Conservation (phyloP, 2,797 vertebrate species). For the Ispidina lecontei region DNA sequence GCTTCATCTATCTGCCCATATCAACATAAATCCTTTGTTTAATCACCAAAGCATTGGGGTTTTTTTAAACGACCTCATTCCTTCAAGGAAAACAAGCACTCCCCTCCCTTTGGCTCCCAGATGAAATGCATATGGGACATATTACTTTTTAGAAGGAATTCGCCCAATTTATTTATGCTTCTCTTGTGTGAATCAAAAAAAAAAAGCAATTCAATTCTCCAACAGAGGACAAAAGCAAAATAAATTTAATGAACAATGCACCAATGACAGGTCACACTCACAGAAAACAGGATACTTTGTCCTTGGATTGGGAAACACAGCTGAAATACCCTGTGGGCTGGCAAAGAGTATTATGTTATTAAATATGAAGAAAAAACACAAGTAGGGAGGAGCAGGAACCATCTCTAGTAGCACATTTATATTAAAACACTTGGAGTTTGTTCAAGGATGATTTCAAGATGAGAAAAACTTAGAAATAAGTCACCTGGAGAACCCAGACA, state of each 20-base stretch:
- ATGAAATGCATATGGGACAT: neutral
- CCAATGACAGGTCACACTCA: conserved; percentile 41
- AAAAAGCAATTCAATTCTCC: neutral
- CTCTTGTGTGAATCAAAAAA: neutral
- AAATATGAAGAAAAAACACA: neutral
- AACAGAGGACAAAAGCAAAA: conserved; percentile 36
- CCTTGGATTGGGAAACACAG: conserved; percentile 16
- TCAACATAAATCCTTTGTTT: conserved; percentile 3
- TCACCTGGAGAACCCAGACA: neutral
- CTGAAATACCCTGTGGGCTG: neutral
- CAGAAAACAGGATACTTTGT: conserved; percentile 19
- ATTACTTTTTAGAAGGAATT: neutral
- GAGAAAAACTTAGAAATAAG: neutral
- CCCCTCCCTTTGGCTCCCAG: neutral
- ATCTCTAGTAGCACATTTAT: neutral
- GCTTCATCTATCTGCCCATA: neutral
- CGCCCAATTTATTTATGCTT: conserved; percentile 21
- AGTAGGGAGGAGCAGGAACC: neutral
- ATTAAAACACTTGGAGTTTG: neutral
- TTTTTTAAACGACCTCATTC: neutral
- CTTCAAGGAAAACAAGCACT: neutral
- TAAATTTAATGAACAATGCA: neutral
- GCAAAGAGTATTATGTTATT: neutral
- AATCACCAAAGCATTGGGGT: neutral
- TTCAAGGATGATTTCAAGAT: neutral